Percentiles rank a stretch among this genome's conserved stretches.
phyloP scores from a whole-genome alignment of 2,113 vertebrate species.

The Entosphenus tridentatus region DNA sequence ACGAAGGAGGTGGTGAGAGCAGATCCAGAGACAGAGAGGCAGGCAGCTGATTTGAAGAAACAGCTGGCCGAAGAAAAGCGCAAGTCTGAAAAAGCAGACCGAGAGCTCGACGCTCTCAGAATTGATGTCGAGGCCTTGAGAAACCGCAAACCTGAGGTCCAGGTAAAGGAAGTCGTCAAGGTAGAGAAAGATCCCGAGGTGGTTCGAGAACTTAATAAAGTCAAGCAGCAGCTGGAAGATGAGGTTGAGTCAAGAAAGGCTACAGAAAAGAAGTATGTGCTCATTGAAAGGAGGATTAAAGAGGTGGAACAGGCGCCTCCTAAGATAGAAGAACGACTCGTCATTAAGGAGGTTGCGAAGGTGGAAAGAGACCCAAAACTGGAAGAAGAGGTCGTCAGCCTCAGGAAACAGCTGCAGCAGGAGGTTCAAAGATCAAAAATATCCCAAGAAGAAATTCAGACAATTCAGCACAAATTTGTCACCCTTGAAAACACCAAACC shows the following conservation, averaged over 20 bases:
- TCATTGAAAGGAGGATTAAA: conserved; percentile 52
- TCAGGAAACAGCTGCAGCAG: conserved; percentile 46
- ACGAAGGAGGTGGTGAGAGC: neutral
- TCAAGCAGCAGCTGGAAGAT: conserved; percentile 48
- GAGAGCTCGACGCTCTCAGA: conserved; percentile 20
- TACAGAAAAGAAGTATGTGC: conserved; percentile 62
- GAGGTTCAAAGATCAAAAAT: conserved; percentile 40
- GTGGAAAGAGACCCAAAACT: conserved; percentile 61
- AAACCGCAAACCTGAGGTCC: conserved; percentile 42
- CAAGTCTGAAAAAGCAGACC: conserved; percentile 26
- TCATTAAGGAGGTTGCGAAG: conserved; percentile 69
- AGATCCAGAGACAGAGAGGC: neutral
- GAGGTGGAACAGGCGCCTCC: conserved; percentile 67
- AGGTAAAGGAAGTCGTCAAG: conserved; percentile 72
- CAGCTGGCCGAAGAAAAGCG: conserved; percentile 41
- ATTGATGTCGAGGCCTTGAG: conserved; percentile 20
- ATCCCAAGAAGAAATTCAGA: conserved; percentile 39
- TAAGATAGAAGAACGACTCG: conserved; percentile 73
- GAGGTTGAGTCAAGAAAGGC: conserved; percentile 49
- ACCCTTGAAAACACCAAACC: conserved; percentile 63
- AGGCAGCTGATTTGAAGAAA: conserved; percentile 15
- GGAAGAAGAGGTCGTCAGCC: conserved; percentile 30
- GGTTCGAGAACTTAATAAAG: conserved; percentile 44
- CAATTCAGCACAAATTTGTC: conserved; percentile 51
- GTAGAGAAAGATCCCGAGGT: conserved; percentile 68